phyloP scores from a whole-genome alignment of 2,888 invertebrate genomes.

The Epinotia demarniana region DNA sequence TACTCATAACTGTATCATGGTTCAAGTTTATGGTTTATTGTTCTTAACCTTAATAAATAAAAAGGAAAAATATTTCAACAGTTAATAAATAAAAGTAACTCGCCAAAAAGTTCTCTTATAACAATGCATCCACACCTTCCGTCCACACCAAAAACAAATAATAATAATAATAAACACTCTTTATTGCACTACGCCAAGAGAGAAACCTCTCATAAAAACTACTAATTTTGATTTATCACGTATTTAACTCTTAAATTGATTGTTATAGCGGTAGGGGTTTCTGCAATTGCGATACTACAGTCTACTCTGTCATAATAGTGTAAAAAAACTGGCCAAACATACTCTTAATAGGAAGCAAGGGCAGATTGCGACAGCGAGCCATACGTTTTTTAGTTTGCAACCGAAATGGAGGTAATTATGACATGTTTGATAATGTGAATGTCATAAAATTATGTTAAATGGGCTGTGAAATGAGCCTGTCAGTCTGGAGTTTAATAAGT shows the following conservation, averaged over 20 bases:
- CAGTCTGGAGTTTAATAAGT: neutral
- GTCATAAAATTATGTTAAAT: slow-evolving; percentile 29
- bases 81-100: neutral
- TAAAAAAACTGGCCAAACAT: slow-evolving; percentile 32
- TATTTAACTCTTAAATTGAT: slow-evolving; percentile 46
- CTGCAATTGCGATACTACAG: slow-evolving; percentile 53
- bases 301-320: slow-evolving; percentile 52
- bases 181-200: too few species aligned
- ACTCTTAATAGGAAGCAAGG: slow-evolving; percentile 36
- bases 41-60: too few species aligned
- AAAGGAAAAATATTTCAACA: too few species aligned
- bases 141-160: neutral
- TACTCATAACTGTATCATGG: too few species aligned
- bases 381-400: slow-evolving; percentile 4
- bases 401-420: slow-evolving; percentile 23
- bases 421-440: slow-evolving; percentile 36
- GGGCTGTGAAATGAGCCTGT: neutral
- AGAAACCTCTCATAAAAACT: too few species aligned
- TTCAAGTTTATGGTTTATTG: too few species aligned
- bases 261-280: slow-evolving; percentile 45
- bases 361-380: slow-evolving; percentile 19
- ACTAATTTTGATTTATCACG: slow-evolving; percentile 47
- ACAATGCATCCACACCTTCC: slow-evolving; percentile 3
- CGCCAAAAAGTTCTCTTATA: neutral
- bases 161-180: too few species aligned